phyloP scores from a whole-genome alignment of 2,113 vertebrate species.

The Cairina moschata region DNA sequence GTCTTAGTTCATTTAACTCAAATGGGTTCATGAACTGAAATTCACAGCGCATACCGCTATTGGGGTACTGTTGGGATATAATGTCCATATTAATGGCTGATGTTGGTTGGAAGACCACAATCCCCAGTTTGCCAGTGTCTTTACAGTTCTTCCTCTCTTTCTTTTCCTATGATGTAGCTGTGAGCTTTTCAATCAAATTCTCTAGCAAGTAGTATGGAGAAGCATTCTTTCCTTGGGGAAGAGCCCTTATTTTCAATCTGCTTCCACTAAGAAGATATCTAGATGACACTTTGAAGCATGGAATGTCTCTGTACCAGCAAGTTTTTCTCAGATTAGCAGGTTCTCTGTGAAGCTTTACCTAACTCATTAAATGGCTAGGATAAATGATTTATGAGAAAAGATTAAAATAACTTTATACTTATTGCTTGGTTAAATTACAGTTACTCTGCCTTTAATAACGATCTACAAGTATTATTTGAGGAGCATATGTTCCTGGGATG shows the following conservation, averaged over 20 bases:
- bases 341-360: neutral
- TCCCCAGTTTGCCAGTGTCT: neutral
- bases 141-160: neutral
- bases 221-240: neutral
- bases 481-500: constrained; percentile 36
- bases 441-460: constrained; percentile 18
- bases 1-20: neutral
- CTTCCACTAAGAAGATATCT: neutral
- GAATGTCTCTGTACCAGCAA: neutral
- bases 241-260: neutral
- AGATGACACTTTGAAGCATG: neutral
- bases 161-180: neutral
- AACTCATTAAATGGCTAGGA: constrained; percentile 13
- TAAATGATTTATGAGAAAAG: constrained; percentile 58
- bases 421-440: constrained; percentile 43
- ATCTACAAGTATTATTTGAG: constrained; percentile 37
- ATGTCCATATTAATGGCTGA: neutral
- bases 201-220: neutral
- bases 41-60: neutral
- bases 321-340: neutral
- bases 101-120: neutral
- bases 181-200: neutral
- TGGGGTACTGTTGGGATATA: neutral
- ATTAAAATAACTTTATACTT: constrained; percentile 17
- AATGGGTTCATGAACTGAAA: neutral